These are phyloP conservation scores for Cheilosia variabilis DNA, from an alignment of 2,888 invertebrate species.

Conservation along the genomic window DNA sequence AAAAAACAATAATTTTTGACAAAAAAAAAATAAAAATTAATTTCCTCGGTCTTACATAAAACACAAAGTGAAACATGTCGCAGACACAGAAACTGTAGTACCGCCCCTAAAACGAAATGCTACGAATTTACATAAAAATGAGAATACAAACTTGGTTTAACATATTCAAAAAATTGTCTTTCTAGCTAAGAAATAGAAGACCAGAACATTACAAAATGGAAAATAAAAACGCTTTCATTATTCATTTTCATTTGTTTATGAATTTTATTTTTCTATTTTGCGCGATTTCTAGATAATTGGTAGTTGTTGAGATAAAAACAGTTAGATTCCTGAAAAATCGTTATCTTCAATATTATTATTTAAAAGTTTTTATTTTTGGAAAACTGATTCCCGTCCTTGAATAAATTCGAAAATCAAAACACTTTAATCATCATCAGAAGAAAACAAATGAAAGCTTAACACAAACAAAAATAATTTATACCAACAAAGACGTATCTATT, in stretches of 20 bases:
- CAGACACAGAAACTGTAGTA: slow-evolving; percentile 49
- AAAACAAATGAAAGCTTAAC: slow-evolving; percentile 63
- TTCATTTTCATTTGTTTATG: slow-evolving; percentile 30
- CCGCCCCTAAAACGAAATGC: slow-evolving; percentile 68
- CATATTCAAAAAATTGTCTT: slow-evolving; percentile 76
- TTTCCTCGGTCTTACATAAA: slow-evolving; percentile 18
- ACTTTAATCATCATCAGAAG: slow-evolving; percentile 79
- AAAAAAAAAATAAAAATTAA: slow-evolving; percentile 17
- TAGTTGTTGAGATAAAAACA: neutral
- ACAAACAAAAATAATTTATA: slow-evolving; percentile 37
- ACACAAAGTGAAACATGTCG: slow-evolving; percentile 1
- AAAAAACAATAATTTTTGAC: slow-evolving; percentile 65
- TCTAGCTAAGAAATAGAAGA: slow-evolving; percentile 76
- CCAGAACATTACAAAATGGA: slow-evolving; percentile 59
- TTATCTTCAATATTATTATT: slow-evolving; percentile 4
- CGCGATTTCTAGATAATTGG: slow-evolving; percentile 4
- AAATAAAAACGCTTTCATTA: slow-evolving; percentile 45
- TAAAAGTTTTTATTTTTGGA: slow-evolving; percentile 38
- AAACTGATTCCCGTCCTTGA: slow-evolving; percentile 67
- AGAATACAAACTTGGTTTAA: slow-evolving; percentile 36
- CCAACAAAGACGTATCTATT: slow-evolving; percentile 28
- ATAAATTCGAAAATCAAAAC: slow-evolving; percentile 77
- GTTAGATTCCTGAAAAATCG: slow-evolving; percentile 32
- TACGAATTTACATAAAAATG: slow-evolving; percentile 66
- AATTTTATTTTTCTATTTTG: neutral